Evolutionary conservation across 2,113 vertebrate species (phyloP), one percentile per base, ranked within the genome.

Genomic region (Gavialis gangeticus): DNA sequence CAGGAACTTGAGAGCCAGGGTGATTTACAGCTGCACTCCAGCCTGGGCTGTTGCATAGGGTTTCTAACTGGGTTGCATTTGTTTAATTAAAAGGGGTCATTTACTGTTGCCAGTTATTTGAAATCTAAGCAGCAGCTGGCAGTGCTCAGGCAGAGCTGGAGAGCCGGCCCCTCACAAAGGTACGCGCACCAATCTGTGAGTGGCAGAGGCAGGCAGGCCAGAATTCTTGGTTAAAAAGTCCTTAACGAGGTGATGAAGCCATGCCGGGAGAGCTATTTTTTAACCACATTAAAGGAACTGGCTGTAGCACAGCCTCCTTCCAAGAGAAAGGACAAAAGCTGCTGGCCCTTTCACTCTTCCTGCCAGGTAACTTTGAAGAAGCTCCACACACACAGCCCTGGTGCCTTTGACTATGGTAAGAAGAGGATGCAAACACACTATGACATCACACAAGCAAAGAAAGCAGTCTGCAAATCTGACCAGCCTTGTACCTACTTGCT

Each of bases 101-200:
- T 89, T 14, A 79, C 69, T 59, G 79, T 18, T 27, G 34, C 56
- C 79, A 59, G 30, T 87, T 17, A 75, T 91, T 17, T 84, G 64
- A 87, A 87, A 91, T 82, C 10, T 46, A 89, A 89, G 85, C 14
- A 22, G 34, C 22, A 69, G 28, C 83, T 89, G 2, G 0, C 10
- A 87, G 84, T 89, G 79, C 56, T 54, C 2, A 0, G 73, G 80
- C 83, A 87, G 10, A 59, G 64, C 84, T 57, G n/a, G 59, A 87
- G 87, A 64, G 78, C 89, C 56, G 71, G 30, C 56, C 59, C 71
- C 71, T 46, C 54, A 64, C 46, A 56, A 60, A 79, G 73, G 28
- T 4, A 3, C 63, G 37, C 0, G 0, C 5, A 69, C 1, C 0
- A 55, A 30, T 17, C 25, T 34, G 1, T 6, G 60, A 24, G 54